Base-by-base conservation (phyloP, 2,113 vertebrate genomes). In the Pedionomus torquatus region DNA sequence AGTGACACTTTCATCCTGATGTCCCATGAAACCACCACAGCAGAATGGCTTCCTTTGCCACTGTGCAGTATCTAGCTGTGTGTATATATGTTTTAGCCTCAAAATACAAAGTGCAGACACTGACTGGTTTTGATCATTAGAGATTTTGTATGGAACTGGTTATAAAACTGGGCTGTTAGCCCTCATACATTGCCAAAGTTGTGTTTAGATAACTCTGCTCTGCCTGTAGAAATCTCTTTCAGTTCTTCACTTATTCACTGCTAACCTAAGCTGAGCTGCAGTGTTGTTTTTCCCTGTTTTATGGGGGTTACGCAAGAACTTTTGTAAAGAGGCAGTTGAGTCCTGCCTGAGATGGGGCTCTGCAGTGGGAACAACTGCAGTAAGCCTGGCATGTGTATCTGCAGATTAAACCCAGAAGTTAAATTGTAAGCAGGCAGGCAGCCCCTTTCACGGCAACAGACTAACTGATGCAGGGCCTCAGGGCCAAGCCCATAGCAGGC, bases 161-260 rank as follows among this genome's bases (percentile, higher is more conserved):
- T 92, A 94, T 65, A 93, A 93, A 90, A 81, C 39, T 37, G 75
- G 51, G 76, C 92, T 83, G 21, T 83, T 87, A 79, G 55, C 61
- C 74, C n/a, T 87, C n/a, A 9, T 61, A n/a, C 2, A 0, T 75
- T 97, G 86, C 83, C 83, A 87, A 23, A 87, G 60, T 75, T 89
- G 76, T 94, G 31, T 86, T 96, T 89, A 83, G 68, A 83, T 90
- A 90, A 75, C 39, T 49, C 66, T 61, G 37, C 55, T 87, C 48
- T 86, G 88, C 61, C 51, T 76, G 35, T 52, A 79, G 80, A 92
- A 93, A 87, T 95, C 46, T 78, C 25, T 93, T 83, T 52, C 54
- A 85, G 66, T 65, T 91, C 86, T 88, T 87, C 39, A n/a, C 24
- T 90, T 87, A 70, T 9, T 91, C 37, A 5, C 28, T 68, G 70